These are phyloP conservation scores for Caenorhabditis sp. DNA, from an alignment of 2,888 invertebrate species.

Conservation along the genomic window DNA sequence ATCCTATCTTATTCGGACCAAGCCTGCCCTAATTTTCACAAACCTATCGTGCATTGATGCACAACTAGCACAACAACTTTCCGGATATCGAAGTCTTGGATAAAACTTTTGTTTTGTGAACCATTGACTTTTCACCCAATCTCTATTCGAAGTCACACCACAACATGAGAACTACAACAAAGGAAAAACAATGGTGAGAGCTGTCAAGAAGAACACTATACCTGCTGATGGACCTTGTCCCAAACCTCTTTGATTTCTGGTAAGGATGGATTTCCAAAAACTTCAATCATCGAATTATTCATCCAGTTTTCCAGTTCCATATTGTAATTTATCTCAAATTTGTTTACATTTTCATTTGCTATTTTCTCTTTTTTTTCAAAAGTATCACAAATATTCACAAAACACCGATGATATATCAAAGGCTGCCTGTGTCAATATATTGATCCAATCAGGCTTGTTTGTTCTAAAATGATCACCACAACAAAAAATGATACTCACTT, in stretches of 20 bases:
- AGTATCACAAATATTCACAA: no score
- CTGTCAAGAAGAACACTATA: neutral
- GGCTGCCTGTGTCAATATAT: no score
- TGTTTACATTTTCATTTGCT: neutral
- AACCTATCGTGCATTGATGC: constrained; percentile 41
- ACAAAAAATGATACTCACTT: constrained; percentile 12
- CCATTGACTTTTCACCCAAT: constrained; percentile 35
- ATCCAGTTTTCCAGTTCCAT: constrained; percentile 18
- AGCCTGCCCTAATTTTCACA: no score
- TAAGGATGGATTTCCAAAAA: constrained; percentile 21
- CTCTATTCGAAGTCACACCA: constrained; percentile 14
- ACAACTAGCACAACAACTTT: constrained; percentile 43
- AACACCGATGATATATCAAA: no score
- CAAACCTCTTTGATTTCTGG: constrained; percentile 17
- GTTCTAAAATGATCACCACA: no score
- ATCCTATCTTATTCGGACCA: no score
- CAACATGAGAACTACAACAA: constrained; percentile 36
- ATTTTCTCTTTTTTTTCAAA: neutral
- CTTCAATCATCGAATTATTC: constrained; percentile 15
- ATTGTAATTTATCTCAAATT: constrained; percentile 6
- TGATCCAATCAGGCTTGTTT: no score
- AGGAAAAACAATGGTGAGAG: neutral
- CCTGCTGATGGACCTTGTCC: constrained; percentile 37
- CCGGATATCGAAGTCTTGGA: constrained; percentile 29
- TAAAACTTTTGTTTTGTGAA: constrained; percentile 17